Evolutionary conservation across 2,888 invertebrate genomes (phyloP), one percentile per base, ranked within the genome.

Genomic region (Eulithis testata): DNA sequence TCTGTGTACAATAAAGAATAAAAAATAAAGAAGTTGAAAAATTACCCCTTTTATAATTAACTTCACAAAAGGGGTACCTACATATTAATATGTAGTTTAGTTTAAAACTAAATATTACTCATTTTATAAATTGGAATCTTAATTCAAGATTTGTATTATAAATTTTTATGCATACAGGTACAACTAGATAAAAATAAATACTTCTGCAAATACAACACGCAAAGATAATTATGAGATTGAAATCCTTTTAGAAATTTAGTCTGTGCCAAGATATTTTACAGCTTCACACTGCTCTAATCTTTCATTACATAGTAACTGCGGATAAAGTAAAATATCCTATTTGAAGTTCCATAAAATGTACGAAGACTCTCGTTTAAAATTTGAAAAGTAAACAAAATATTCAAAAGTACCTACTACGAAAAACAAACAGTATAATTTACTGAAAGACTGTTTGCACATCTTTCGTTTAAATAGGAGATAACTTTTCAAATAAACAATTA

Each of bases 401-500:
- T 14, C 1, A 47, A 12, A 6, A 54, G 5, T 11, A 27, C 43
- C 27, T 11, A 27, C 43, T 44, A 55, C 14, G 11, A 37, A 14
- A 57, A 36, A 49, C 21, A 49, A 49, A 57, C 55, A 44, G n/a
- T 44, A 11, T 27, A 44, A 44, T 54, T 43, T 43, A 21, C 8
- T 12, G 7, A 57, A 14, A 49, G 40, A 40, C 40, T 44, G 11
- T 60, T 5, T 52, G 14, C 36, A 7, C 9, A 0, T 7, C 14
- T 36, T 37, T 53, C 21, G 37, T 53, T 45, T 14, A 52, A 44
- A 36, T 14, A 11, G 47, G 3, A 53, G 43, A 59, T 59, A 52
- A 44, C 12, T 52, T 44, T 45, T 31, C 53, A 53, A 45, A 53
- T 53, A 40, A 53, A 47, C 45, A 53, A 37, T 53, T 36, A 36